Evolutionary conservation across 2,797 vertebrate genomes (phyloP).

Genomic region (Hypotaenidia okinawae): DNA sequence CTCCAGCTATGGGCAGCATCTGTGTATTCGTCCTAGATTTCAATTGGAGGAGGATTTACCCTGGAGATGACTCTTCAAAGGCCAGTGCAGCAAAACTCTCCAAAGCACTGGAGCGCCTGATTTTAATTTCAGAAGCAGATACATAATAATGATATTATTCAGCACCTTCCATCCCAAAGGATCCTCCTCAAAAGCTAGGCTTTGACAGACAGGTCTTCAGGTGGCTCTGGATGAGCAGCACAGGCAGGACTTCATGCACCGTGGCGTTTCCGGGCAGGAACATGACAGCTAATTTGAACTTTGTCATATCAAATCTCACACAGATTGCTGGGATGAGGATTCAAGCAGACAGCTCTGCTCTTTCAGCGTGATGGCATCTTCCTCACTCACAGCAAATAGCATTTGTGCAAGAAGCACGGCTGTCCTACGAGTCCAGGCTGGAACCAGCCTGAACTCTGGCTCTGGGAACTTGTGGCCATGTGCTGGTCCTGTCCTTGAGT

Average conservation of each 20-base stretch:
- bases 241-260: background rate
- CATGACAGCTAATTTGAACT: slow-evolving; percentile 28
- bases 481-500: background rate
- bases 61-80: background rate
- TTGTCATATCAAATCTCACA: background rate
- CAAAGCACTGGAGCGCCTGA: background rate
- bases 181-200: background rate
- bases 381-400: background rate
- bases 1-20: background rate
- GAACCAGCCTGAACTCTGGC: background rate
- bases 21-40: background rate
- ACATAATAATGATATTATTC: background rate
- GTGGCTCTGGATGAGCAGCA: background rate
- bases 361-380: background rate
- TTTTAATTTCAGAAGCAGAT: background rate
- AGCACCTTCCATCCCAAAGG: background rate
- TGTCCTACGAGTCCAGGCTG: background rate
- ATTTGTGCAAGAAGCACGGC: background rate
- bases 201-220: background rate
- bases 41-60: background rate
- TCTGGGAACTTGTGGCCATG: background rate
- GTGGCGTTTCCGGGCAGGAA: background rate
- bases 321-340: background rate
- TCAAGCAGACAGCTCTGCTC: background rate
- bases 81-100: background rate